Evolutionary conservation across 2,113 vertebrate genomes (phyloP), one percentile per base, ranked within the genome.

Genomic region (Ophiodon elongatus): DNA sequence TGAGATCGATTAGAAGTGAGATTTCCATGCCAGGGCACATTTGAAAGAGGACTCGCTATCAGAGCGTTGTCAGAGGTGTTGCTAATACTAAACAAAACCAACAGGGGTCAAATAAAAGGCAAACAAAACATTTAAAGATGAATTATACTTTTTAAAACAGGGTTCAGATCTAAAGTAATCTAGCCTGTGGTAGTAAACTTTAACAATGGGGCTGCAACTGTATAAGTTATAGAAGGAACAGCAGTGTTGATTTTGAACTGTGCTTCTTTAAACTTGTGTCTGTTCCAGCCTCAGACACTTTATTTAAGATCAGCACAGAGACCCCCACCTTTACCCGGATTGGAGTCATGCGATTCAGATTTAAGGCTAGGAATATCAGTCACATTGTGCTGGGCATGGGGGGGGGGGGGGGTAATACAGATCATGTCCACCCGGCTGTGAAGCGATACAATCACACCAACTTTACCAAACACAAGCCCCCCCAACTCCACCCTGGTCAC

Each of bases 281-380:
- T 54, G 29, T 59, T 11, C 15, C 57, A 23, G 45, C 69, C 52
- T 75, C 59, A 67, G 47, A 72, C 54, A 56, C 56, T 47, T 79
- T 60, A 45, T 50, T 69, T 71, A 71, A 57, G 65, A 67, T 73
- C 80, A 73, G 63, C 39, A 39, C 60, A 70, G 41, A 83, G 69
- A 81, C 70, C 67, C 64, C 43, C 33, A 60, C 79, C 50, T 78
- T 69, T 5, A 71, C 54, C 50, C 57, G 10, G 17, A 81, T 11
- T 78, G 41, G 65, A 85, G 75, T 84, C 88, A 90, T 86, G 84
- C 85, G 86, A 89, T 84, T 87, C 78, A 91, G 85, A 87, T 91
- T 90, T 83, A 77, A 76, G 75, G 74, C 72, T 76, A 71, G 70
- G 31, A 78, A 76, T 86, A 83, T 91, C 73, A 72, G 63, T 37